phyloP scores from a whole-genome alignment of 2,797 vertebrate genomes.

The Betta splendens region DNA sequence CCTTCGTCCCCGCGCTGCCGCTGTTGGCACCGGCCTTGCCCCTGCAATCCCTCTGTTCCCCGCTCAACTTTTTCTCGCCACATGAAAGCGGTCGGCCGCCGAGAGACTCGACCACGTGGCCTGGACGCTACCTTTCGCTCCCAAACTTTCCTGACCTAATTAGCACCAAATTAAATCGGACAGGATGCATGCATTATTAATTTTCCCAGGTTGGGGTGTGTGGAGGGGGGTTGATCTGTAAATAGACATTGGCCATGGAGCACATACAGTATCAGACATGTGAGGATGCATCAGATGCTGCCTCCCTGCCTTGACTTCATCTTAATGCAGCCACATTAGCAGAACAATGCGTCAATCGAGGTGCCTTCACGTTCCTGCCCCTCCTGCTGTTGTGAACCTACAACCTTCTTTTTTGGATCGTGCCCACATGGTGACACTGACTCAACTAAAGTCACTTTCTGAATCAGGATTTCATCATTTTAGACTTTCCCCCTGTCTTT shows the following conservation, averaged over 20 bases:
- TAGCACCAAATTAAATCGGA: constrained; percentile 74
- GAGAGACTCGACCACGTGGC: constrained; percentile 71
- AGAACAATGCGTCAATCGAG: constrained; percentile 67
- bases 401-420: constrained; percentile 12
- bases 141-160: constrained; percentile 82
- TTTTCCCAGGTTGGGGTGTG: constrained; percentile 38
- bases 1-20: constrained; percentile 68
- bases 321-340: constrained; percentile 44
- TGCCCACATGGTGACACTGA: not conserved
- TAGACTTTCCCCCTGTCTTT: no score
- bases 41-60: constrained; percentile 68
- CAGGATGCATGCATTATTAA: constrained; percentile 79
- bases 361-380: constrained; percentile 42
- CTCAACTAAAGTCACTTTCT: not conserved
- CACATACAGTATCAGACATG: constrained; percentile 27
- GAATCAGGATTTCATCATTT: no score
- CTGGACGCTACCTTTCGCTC: constrained; percentile 76
- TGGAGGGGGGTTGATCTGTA: constrained; percentile 47
- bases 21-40: constrained; percentile 58
- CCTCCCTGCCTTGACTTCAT: constrained; percentile 49
- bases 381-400: constrained; percentile 14
- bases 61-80: constrained; percentile 67
- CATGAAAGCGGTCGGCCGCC: constrained; percentile 73
- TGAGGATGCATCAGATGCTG: constrained; percentile 45
- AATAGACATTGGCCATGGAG: constrained; percentile 66